Evolutionary conservation across 2,888 invertebrate species (phyloP).

Genomic region (Antheraea assamensis): DNA sequence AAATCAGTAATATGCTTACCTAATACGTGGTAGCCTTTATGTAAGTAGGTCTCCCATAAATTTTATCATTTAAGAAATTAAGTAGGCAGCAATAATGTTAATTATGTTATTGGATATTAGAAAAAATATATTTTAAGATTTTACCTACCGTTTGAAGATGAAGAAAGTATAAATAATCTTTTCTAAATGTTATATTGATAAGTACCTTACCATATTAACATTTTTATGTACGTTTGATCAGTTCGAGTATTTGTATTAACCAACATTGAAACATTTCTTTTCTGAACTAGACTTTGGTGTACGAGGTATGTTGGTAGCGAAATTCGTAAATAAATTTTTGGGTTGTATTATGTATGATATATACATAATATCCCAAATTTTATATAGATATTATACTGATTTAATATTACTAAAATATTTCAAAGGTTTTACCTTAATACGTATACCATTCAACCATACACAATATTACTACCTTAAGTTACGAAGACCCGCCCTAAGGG

Average conservation of each 20-base stretch:
- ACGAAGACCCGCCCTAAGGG: neutral
- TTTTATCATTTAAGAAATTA: too few relatives aligned
- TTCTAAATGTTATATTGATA: too few relatives aligned
- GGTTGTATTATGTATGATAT: neutral
- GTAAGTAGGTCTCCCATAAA: too few relatives aligned
- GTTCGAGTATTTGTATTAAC: neutral
- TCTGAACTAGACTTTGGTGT: neutral
- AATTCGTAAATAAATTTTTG: neutral
- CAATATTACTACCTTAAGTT: neutral
- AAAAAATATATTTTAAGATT: too few relatives aligned
- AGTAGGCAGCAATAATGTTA: too few relatives aligned
- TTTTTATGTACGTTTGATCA: neutral
- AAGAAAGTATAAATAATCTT: too few relatives aligned
- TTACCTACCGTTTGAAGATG: too few relatives aligned
- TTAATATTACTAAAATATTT: neutral
- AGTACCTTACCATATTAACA: neutral
- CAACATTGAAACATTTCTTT: neutral
- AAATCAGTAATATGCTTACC: too few relatives aligned
- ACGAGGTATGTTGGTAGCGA: too few relatives aligned
- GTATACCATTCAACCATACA: constrained; percentile 1
- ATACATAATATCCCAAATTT: neutral
- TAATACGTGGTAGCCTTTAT: too few relatives aligned
- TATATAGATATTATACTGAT: neutral
- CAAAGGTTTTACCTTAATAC: neutral
- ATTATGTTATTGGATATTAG: too few relatives aligned